Evolutionary conservation across 2,797 vertebrate species (phyloP), one percentile per base, ranked within the genome.

Genomic region (Liasis olivaceus): DNA sequence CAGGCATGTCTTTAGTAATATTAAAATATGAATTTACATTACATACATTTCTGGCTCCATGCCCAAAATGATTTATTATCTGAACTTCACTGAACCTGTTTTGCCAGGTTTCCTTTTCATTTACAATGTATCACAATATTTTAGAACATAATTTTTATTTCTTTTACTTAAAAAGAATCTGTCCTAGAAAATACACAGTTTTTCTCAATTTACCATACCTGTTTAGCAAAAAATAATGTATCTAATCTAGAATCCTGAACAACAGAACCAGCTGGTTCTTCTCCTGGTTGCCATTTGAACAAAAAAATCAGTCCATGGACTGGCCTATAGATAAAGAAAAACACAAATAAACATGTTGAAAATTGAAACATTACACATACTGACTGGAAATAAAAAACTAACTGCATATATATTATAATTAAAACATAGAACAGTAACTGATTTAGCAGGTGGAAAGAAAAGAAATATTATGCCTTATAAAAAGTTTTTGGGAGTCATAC

Each of bases 231-330:
- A 97, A 99, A 99, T 95, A 99, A 98, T 8, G 98, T 98, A 92
- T 99, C 99, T 88, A 99, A 98, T 96, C 99, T 98, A 56, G 99
- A 99, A 97, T 99, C 99, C 95, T 99, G 99, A 88, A 99, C 99
- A 93, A 99, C 98, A 47, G 99, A 99, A 90, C 99, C 99, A 0
- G 99, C 99, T 63, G 99, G 99, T 96, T 99, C 99, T 95, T 99
- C 99, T 91, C 99, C 99, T n/a, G 99, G 99, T 96, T 99, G 99
- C 99, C 99, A 99, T 96, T 99, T 99, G 97, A 99, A 99, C 88
- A 99, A 98, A 97, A 99, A 99, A 97, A 99, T 99, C 94, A 99
- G 96, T 36, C 99, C 99, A 93, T 99, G 99, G 93, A 99, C 99
- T n/a, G 99, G 99, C 97, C 99, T 99, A 97, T 42, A 96, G n/a